These are phyloP conservation scores for Psettodes erumei DNA, from an alignment of 2,113 vertebrate species.

Conservation along the genomic window DNA sequence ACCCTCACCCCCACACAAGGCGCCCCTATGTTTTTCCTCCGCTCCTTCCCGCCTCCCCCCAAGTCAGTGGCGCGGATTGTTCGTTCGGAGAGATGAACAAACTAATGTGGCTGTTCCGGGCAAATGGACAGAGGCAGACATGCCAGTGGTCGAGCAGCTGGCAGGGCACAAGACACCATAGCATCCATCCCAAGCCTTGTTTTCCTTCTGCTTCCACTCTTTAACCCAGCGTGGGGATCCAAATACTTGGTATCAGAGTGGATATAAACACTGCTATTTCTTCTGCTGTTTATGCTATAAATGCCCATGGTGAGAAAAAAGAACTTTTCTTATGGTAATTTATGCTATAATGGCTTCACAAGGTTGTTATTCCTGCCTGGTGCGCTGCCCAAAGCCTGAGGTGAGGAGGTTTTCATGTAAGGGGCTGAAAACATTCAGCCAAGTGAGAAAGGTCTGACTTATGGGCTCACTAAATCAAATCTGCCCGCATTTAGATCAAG, in stretches of 20 bases:
- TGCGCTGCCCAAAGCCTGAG: slow-evolving; percentile 38
- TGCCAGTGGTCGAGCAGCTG: slow-evolving; percentile 69
- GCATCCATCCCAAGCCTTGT: slow-evolving; percentile 49
- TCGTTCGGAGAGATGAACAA: slow-evolving; percentile 70
- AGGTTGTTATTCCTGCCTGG: slow-evolving; percentile 47
- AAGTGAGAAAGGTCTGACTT: slow-evolving; percentile 59
- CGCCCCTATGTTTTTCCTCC: slow-evolving; percentile 56
- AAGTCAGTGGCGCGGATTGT: slow-evolving; percentile 59
- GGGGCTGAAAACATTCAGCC: slow-evolving; percentile 66
- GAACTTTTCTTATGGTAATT: slow-evolving; percentile 43
- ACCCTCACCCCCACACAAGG: slow-evolving; percentile 44
- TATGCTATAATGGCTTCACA: slow-evolving; percentile 51
- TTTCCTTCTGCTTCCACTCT: slow-evolving; percentile 41
- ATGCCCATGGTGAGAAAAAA: slow-evolving; percentile 36
- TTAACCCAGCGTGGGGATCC: slow-evolving; percentile 33
- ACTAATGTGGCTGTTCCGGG: slow-evolving; percentile 67
- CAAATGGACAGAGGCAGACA: slow-evolving; percentile 68
- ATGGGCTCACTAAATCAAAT: slow-evolving; percentile 67
- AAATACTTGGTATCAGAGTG: slow-evolving; percentile 38
- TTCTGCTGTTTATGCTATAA: slow-evolving; percentile 24
- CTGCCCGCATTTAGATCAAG: slow-evolving; percentile 50
- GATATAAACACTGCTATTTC: slow-evolving; percentile 58
- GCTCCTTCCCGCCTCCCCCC: slow-evolving; percentile 39
- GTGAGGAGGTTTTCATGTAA: slow-evolving; percentile 53
- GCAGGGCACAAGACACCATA: slow-evolving; percentile 63